Percentiles rank a stretch among this genome's conserved stretches.
Conservation (phyloP, 2,113 vertebrate genomes). For the Rhinichthys klamathensis region DNA sequence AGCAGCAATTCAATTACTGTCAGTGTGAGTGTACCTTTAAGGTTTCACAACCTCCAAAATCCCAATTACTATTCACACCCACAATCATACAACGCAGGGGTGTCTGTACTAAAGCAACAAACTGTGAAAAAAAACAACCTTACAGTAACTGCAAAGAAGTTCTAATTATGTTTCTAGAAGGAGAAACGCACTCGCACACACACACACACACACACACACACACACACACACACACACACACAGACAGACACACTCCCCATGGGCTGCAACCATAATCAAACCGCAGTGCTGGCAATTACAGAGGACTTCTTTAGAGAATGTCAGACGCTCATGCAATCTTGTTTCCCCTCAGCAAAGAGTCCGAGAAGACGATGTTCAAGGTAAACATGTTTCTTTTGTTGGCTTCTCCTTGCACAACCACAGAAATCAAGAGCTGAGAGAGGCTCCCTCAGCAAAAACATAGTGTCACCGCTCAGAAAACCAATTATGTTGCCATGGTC, state of each 20-base stretch:
- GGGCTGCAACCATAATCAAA: slow-evolving; percentile 50
- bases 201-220: background rate
- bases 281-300: slow-evolving; percentile 64
- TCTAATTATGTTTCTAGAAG: background rate
- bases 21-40: background rate
- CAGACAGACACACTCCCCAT: background rate
- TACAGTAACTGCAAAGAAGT: slow-evolving; percentile 6
- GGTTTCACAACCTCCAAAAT: background rate
- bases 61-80: background rate
- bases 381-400: slow-evolving; percentile 32
- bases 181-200: background rate
- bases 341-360: slow-evolving; percentile 17
- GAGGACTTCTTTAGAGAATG: slow-evolving; percentile 49
- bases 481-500: slow-evolving; percentile 30
- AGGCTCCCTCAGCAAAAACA: slow-evolving; percentile 27
- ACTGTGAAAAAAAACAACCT: background rate
- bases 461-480: slow-evolving; percentile 17
- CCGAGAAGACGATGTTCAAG: slow-evolving; percentile 25
- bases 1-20: background rate
- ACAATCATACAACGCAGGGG: background rate
- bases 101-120: background rate
- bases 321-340: slow-evolving; percentile 22
- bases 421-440: background rate
- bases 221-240: background rate
- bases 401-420: slow-evolving; percentile 7